Evolutionary conservation across 1,140 invertebrate species (phyloP).

Genomic region (Drosophila lacteicornis): DNA sequence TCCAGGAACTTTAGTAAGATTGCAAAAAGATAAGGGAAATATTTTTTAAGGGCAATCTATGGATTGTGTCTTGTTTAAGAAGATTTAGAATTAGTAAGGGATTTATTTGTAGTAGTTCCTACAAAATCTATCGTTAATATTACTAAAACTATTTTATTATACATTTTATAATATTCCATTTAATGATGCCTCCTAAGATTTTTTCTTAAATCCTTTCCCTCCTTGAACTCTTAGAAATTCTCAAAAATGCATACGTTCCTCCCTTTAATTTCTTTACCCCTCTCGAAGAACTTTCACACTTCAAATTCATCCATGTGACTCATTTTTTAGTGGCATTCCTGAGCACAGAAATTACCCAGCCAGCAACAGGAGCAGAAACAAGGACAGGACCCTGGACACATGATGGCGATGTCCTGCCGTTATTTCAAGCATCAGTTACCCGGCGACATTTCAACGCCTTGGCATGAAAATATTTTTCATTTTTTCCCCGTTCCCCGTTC

Average conservation of each 20-base stretch:
- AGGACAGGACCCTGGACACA: constrained; percentile 9
- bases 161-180: not conserved
- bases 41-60: not conserved
- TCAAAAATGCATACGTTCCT: not conserved
- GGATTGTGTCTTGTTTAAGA: not conserved
- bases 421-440: constrained; percentile 56
- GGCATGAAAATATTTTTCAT: constrained; percentile 62
- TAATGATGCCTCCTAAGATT: not conserved
- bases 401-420: constrained; percentile 43
- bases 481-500: constrained; percentile 28
- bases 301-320: constrained; percentile 58
- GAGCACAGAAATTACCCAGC: constrained; percentile 29
- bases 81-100: not conserved
- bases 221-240: too few species aligned
- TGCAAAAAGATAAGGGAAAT: not conserved
- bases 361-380: constrained; percentile 25
- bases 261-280: not conserved
- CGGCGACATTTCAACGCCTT: constrained; percentile 69
- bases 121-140: too few species aligned
- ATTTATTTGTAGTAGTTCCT: not conserved
- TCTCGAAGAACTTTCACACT: constrained; percentile 38
- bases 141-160: not conserved
- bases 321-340: constrained; percentile 42
- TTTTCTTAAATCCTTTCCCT: not conserved
- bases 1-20: constrained; percentile 13